Base-by-base conservation (phyloP, 2,797 vertebrate species). In the Eulemur rubriventer region DNA sequence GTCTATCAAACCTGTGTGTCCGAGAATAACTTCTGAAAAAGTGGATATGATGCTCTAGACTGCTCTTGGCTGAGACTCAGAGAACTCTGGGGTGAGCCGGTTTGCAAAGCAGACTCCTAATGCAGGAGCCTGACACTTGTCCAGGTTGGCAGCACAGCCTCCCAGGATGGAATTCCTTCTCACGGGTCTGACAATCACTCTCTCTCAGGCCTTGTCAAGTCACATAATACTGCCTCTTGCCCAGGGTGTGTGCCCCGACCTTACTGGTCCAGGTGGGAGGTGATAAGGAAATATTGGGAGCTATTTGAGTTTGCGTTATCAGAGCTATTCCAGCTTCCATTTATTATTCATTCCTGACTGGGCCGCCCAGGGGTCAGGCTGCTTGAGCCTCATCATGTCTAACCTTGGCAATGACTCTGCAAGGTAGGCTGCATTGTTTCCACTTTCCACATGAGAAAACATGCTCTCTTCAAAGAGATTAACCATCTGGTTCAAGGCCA, bases 21-120 rank as follows among this genome's bases (percentile, higher is more conserved):
- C 6, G 5, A 97, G 92, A 95, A 97, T 61, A 95, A 93, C 57
- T 80, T 80, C 28, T 48, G 69, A 59, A 50, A 86, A 80, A 97
- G 57, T 18, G 33, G 7, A 67, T 1, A n/a, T 59, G 59, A 93
- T 4, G 10, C 50, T 93, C 18, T 79, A 89, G 87, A 75, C 4
- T 57, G 43, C 52, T 96, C 52, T 89, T 41, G 30, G 75, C 61
- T 0, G 2, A 89, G 96, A 97, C 82, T 80, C 41, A 69, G 70
- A 84, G 57, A 89, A 95, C 28, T 9, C 57, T 48, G 46, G 57
- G 67, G 41, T 61, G 30, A 12, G 65, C n/a, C 4, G n/a, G 57
- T 76, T 82, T 75, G 59, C 79, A 72, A 91, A 89, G 88, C 35
- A 96, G 80, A 14, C 80, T 96, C 93, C 70, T 72, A 93, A 95